Base-by-base conservation (phyloP, 2,797 vertebrate species). In the Acomys russatus region DNA sequence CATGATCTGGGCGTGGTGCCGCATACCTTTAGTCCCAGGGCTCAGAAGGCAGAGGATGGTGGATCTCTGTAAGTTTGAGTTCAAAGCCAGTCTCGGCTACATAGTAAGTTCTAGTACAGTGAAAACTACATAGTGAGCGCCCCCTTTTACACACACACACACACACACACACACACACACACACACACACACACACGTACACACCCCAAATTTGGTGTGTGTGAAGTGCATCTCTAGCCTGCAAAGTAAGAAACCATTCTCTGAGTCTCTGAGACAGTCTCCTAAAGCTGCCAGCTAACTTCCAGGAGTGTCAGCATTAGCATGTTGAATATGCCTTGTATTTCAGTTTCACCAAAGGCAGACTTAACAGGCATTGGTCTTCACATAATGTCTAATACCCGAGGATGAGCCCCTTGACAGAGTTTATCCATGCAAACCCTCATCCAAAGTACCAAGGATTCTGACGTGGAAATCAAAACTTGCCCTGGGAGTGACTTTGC, bases 381-480 rank as follows among this genome's bases (percentile, higher is more conserved):
- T 97, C 91, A 94, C 38, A 97, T 98, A 98, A 98, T 96, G 77
- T 92, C 92, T 76, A 89, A 96, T 97, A 97, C 76, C 90, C 95
- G 98, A 93, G 59, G n/a, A 83, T 98, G 97, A 98, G 98, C 98
- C 92, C 98, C 96, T 96, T 98, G 97, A 97, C 84, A 71, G 88
- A 97, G 95, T 90, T 98, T 98, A 98, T 97, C 97, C 96, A 89
- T 79, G 85, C 97, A 97, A 98, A 96, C 88, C 96, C 95, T 98
- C 96, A 97, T 98, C 98, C 98, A 97, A 96, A 97, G 86, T 96
- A 98, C 97, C 98, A 98, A 97, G 95, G 96, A 98, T 94, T 98
- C 92, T 90, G 66, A 97, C 96, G 84, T 93, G 90, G 97, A 98
- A 98, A 98, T 98, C 94, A 97, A 98, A 98, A 97, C 94, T 97